These are phyloP conservation scores for Sebastes trivittatus DNA, from an alignment of 2,797 vertebrate species.

Conservation along the genomic window DNA sequence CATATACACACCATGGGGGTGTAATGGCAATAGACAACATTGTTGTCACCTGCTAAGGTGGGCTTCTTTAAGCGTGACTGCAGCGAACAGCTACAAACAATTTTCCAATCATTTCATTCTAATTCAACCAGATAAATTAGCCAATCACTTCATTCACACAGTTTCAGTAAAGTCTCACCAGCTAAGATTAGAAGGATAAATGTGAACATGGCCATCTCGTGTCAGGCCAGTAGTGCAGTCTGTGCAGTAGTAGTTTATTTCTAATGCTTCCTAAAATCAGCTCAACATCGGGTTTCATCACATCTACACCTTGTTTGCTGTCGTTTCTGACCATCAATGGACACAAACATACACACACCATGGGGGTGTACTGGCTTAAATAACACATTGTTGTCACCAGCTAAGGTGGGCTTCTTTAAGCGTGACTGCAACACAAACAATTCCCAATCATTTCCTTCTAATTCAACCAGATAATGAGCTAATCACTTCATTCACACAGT, in stretches of 20 bases:
- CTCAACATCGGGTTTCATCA: neutral
- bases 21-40: neutral
- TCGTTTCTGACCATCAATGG: slow-evolving; percentile 3
- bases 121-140: neutral
- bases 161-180: neutral
- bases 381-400: slow-evolving; percentile 26
- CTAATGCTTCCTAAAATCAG: neutral
- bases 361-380: neutral
- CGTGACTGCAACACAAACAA: neutral
- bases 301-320: neutral
- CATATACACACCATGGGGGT: neutral
- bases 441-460: neutral
- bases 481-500: neutral
- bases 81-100: neutral
- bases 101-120: neutral
- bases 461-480: neutral
- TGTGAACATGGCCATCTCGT: slow-evolving; percentile 52
- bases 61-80: slow-evolving; percentile 2
- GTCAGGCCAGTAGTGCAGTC: neutral
- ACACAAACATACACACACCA: neutral
- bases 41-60: slow-evolving; percentile 7
- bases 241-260: neutral
- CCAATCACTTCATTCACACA: neutral
- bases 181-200: neutral
- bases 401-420: slow-evolving; percentile 2